Evolutionary conservation across 2,113 vertebrate species (phyloP).

Genomic region (Gallinago undulata): DNA sequence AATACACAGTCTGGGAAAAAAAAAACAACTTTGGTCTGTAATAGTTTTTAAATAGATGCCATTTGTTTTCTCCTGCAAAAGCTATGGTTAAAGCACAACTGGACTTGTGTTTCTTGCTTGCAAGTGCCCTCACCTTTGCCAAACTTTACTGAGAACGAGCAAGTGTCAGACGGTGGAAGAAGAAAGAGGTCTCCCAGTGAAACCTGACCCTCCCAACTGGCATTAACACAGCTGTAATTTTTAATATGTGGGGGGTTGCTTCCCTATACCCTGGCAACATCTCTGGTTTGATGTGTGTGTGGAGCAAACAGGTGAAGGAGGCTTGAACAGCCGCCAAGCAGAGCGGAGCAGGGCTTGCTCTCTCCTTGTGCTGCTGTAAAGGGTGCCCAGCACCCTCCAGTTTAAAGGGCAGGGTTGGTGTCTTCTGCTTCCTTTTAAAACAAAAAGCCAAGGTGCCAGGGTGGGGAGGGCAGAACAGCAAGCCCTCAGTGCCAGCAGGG

Average conservation of each 20-base stretch:
- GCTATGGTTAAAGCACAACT: neutral
- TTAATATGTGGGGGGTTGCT: neutral
- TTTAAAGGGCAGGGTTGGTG: neutral
- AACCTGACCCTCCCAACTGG: neutral
- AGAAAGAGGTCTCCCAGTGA: neutral
- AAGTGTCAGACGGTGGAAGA: neutral
- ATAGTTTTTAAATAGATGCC: neutral
- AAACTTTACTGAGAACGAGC: neutral
- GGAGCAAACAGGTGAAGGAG: neutral
- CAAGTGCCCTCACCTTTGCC: neutral
- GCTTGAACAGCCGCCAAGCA: neutral
- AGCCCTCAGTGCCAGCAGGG: neutral
- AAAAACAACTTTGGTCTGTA: neutral
- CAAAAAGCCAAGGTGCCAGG: neutral
- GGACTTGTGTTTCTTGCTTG: neutral
- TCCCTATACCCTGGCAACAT: neutral
- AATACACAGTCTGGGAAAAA: neutral
- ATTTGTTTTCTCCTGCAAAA: neutral
- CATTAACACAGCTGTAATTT: neutral
- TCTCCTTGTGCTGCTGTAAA: neutral
- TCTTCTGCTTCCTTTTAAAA: neutral
- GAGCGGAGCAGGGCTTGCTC: neutral
- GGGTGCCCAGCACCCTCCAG: neutral
- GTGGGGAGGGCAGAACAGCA: neutral
- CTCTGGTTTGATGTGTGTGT: neutral